Evolutionary conservation across 2,113 vertebrate species (phyloP), one percentile per base, ranked within the genome.

Genomic region (Synchiropus splendidus): DNA sequence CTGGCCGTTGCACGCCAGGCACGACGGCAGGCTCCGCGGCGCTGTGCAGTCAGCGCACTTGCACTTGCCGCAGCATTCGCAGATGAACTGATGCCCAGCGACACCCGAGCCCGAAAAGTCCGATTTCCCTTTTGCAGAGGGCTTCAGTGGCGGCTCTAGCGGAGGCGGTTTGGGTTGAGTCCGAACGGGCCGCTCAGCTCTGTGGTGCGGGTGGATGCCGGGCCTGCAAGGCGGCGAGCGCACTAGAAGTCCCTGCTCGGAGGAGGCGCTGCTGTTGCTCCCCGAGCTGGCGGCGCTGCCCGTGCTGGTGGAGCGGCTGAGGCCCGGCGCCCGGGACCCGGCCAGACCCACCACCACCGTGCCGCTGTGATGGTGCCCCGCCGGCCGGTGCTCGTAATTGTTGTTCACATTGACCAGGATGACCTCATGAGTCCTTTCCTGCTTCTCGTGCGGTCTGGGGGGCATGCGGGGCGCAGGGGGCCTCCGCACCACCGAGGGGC

Each of bases 391-490:
- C 53, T 94, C 91, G 1, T 89, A 90, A 38, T 90, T 93, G 62
- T 90, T 92, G 83, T 94, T 97, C 86, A 92, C 89, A 83, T 91
- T 94, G 60, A 95, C 77, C 1, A 89, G 89, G 79, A 98, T 81
- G 52, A 93, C 85, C 81, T 95, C 92, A 11, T 97, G 94, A 83
- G 93, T 96, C 67, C 94, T 87, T 61, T 97, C 94, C 6, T 88
- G 90, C 71, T 97, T 97, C 52, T 92, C 89, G 31, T 74, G 74
- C n/a, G 86, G 87, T 51, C 91, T 78, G 2, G 85, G 89, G 1
- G 80, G 80, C 18, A 76, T 70, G 51, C 86, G 85, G 1, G 85
- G 88, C 6, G 67, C 84, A 0, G 85, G 62, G 16, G 90, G 90
- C 53, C 87, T 89, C 57, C 67, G 75, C 6, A 64, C 85, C 74